These are phyloP conservation scores for Siphamia tubifer DNA, from an alignment of 2,113 vertebrate genomes.

Conservation along the genomic window DNA sequence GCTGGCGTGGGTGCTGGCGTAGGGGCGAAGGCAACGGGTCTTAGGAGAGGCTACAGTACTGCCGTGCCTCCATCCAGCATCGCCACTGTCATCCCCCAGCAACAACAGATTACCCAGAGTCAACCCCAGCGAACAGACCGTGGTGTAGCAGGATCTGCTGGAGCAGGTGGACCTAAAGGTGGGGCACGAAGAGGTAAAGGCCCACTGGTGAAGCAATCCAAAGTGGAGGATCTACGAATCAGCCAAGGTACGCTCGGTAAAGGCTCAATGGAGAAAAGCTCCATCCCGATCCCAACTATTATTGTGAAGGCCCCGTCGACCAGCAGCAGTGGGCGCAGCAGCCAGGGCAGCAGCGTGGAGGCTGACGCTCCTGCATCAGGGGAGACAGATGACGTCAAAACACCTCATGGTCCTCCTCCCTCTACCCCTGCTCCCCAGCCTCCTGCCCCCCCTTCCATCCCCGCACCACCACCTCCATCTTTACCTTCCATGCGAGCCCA, in stretches of 20 bases:
- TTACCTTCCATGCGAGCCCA: conserved; percentile 76
- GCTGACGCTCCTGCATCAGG: conserved; percentile 75
- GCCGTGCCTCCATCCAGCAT: conserved; percentile 76
- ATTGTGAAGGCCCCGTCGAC: conserved; percentile 94
- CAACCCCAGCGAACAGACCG: conserved; percentile 73
- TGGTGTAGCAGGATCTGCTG: conserved; percentile 58
- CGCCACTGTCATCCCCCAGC: conserved; percentile 77
- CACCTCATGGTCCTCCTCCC: conserved; percentile 74
- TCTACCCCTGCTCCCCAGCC: conserved; percentile 86
- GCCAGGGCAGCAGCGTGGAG: conserved; percentile 93
- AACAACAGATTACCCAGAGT: conserved; percentile 74
- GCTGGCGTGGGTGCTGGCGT: conserved; percentile 41
- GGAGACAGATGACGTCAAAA: conserved; percentile 72
- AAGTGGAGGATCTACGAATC: conserved; percentile 84
- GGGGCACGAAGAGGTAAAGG: conserved; percentile 85
- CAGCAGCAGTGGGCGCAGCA: conserved; percentile 93
- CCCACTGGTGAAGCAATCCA: conserved; percentile 90
- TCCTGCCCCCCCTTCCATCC: conserved; percentile 82
- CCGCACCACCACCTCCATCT: conserved; percentile 77
- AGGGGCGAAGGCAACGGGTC: conserved; percentile 70
- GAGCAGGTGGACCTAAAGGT: conserved; percentile 71
- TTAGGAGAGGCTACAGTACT: conserved; percentile 79
- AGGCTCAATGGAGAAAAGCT: conserved; percentile 85
- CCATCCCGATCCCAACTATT: conserved; percentile 93
- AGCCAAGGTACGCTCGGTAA: conserved; percentile 73